Evolutionary conservation across 2,888 invertebrate genomes (phyloP).

Genomic region (Axea sp.): DNA sequence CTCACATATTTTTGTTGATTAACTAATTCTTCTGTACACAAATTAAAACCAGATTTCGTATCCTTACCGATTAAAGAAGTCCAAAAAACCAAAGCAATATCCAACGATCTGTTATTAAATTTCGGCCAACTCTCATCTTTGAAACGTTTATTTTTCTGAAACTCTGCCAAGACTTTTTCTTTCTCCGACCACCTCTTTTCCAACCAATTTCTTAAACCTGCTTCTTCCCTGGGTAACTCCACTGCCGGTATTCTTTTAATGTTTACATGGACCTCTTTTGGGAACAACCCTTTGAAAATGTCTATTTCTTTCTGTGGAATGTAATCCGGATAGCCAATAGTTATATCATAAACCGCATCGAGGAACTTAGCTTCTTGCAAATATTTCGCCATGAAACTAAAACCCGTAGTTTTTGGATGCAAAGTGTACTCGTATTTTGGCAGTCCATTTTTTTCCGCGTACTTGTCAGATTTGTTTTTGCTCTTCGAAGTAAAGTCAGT

Average conservation of each 20-base stretch:
- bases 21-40: too few relatives aligned
- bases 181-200: slow-evolving; percentile 85
- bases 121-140: slow-evolving; percentile 75
- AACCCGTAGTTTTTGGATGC: slow-evolving; percentile 93
- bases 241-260: slow-evolving; percentile 84
- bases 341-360: slow-evolving; percentile 91
- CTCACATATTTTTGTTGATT: too few relatives aligned
- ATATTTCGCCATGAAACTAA: slow-evolving; percentile 82
- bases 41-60: background rate
- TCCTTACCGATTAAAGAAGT: slow-evolving; percentile 79
- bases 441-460: slow-evolving; percentile 85
- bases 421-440: slow-evolving; percentile 88
- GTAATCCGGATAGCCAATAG: slow-evolving; percentile 89
- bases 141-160: slow-evolving; percentile 82
- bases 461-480: slow-evolving; percentile 85
- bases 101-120: slow-evolving; percentile 77
- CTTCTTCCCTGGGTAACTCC: slow-evolving; percentile 82
- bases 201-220: slow-evolving; percentile 83
- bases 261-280: slow-evolving; percentile 88
- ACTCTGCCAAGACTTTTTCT: slow-evolving; percentile 83
- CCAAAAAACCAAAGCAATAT: slow-evolving; percentile 85
- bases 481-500: slow-evolving; percentile 89
- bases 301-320: slow-evolving; percentile 88
- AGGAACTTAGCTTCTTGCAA: slow-evolving; percentile 83
- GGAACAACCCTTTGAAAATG: slow-evolving; percentile 85